Evolutionary conservation across 2,888 invertebrate species (phyloP), one percentile per base, ranked within the genome.

Genomic region (Limenitis camilla): DNA sequence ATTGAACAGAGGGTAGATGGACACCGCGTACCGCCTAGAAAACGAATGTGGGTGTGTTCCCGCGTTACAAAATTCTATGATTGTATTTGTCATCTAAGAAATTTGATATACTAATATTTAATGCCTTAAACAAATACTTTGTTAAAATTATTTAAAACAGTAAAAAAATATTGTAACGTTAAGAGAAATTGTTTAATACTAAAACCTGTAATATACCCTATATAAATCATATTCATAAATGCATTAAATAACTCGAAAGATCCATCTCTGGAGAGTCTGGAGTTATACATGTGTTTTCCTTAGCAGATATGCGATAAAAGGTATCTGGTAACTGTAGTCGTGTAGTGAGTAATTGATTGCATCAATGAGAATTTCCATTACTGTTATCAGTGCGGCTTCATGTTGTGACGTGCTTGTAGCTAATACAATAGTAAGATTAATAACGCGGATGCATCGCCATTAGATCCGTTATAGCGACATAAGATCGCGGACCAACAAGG

Each of bases 371-470:
- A 72, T 76, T 72, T 73, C 76, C 74, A 80, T 82, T 81, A 80
- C 72, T 76, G 74, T 76, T 84, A 84, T 83, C 83, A 78, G 77
- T 73, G 76, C 56, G 57, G 69, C 77, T 76, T 77, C 74, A 81
- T 78, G 80, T 80, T 81, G 71, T 74, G 75, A 81, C 78, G 76
- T 74, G 78, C 71, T 69, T 68, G 69, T 72, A 69, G 73, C 74
- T 77, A 79, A 80, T 83, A 84, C 84, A 85, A 84, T 84, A 77
- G 79, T 75, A 78, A 82, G 83, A 86, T 85, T 86, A 83, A 86
- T 85, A 82, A 81, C 70, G 70, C 78, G 80, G 78, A 80, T 76
- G 78, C 80, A 77, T 78, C 72, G 69, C 61, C 54, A 58, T 61
- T 61, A 62, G 65, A 68, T 74, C 83, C 83, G 82, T 81, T 84